Conservation (phyloP, 2,113 vertebrate species). For the Balaenoptera acutorostrata region DNA sequence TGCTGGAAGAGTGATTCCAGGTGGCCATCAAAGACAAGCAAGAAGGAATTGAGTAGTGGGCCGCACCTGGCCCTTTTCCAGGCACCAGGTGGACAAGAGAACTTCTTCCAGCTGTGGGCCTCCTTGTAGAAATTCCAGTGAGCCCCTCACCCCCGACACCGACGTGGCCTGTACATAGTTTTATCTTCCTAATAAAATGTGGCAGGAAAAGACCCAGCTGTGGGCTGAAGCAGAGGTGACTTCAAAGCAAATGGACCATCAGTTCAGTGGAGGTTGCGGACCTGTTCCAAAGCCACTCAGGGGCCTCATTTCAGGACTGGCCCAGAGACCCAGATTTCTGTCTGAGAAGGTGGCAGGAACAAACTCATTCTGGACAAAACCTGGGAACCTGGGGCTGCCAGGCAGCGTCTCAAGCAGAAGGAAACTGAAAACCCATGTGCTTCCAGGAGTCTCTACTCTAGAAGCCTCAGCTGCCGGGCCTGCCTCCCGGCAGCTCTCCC, state of each 20-base stretch:
- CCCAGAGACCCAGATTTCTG: not conserved
- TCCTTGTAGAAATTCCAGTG: not conserved
- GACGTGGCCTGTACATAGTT: not conserved
- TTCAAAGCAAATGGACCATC: not conserved
- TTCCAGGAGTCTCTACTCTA: not conserved
- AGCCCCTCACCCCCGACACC: fast-evolving
- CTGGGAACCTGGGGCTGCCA: not conserved
- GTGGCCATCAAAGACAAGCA: constrained; percentile 92
- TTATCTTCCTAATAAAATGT: not conserved
- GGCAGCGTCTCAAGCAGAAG: not conserved
- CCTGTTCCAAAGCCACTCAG: not conserved
- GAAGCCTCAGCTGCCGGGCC: not conserved
- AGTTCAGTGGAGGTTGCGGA: not conserved
- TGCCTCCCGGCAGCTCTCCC: not conserved
- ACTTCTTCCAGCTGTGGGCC: not conserved
- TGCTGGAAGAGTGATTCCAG: constrained; percentile 89
- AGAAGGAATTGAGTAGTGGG: constrained; percentile 86
- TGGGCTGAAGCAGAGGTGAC: not conserved
- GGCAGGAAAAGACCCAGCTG: not conserved
- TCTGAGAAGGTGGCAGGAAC: not conserved
- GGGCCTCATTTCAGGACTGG: not conserved
- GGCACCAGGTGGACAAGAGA: fast-evolving
- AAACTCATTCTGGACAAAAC: not conserved
- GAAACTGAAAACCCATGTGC: not conserved
- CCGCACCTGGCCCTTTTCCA: fast-evolving